phyloP scores from a whole-genome alignment of 2,888 invertebrate genomes.

The Eristalinus aeneus region DNA sequence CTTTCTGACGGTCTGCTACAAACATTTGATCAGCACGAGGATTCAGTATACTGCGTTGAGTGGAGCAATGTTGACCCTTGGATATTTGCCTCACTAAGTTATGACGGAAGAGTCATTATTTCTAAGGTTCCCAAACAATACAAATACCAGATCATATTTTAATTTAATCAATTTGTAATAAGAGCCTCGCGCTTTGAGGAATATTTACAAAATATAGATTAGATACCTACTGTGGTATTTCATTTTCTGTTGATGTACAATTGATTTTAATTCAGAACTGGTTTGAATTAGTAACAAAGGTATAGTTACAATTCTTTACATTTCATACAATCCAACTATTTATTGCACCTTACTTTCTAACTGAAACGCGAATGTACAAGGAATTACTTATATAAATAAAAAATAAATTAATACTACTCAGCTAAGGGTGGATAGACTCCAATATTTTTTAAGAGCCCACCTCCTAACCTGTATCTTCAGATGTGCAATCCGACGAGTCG shows the following conservation, averaged over 20 bases:
- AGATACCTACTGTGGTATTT: too few species aligned
- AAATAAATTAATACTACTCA: conserved; percentile 13
- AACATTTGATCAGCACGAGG: conserved; percentile 98
- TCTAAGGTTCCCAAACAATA: conserved; percentile 96
- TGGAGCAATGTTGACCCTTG: conserved; percentile 99
- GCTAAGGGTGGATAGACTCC: not conserved
- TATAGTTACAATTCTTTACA: too few species aligned
- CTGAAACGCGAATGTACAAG: not conserved
- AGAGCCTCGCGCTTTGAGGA: too few species aligned
- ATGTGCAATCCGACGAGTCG: conserved; percentile 85
- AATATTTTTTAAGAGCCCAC: too few species aligned
- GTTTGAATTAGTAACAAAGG: too few species aligned
- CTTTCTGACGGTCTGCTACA: conserved; percentile 92
- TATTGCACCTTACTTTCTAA: not conserved
- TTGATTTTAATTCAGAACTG: too few species aligned
- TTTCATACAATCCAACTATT: not conserved
- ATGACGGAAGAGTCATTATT: conserved; percentile 96
- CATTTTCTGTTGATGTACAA: too few species aligned
- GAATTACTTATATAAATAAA: not conserved
- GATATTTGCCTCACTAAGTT: conserved; percentile 98
- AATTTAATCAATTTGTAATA: conserved; percentile 73
- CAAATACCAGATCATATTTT: conserved; percentile 95
- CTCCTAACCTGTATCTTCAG: conserved; percentile 82
- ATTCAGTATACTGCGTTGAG: conserved; percentile 97
- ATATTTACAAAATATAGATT: too few species aligned